Percentiles rank a stretch among this genome's conserved stretches.
phyloP scores from a whole-genome alignment of 2,797 vertebrate species.

The Rhadinocentrus ornatus region DNA sequence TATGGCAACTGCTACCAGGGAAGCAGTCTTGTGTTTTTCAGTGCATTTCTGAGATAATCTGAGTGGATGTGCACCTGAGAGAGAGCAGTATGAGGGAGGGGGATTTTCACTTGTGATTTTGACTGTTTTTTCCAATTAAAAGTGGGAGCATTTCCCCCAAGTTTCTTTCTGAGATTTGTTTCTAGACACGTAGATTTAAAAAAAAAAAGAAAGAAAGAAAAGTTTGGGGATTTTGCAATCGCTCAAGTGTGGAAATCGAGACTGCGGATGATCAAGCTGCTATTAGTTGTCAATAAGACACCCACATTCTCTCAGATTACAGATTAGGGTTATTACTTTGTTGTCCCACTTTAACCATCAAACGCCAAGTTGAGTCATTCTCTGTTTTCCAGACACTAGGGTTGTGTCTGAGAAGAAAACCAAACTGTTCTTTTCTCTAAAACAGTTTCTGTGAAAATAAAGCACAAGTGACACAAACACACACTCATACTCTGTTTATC shows the following conservation, averaged over 20 bases:
- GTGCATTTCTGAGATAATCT: conserved; percentile 41
- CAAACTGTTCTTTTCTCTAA: conserved; percentile 20
- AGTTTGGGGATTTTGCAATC: conserved; percentile 47
- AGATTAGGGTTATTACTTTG: conserved; percentile 31
- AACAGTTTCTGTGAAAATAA: conserved; percentile 45
- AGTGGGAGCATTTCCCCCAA: not conserved
- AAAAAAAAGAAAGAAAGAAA: conserved; percentile 9
- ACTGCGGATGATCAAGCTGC: conserved; percentile 22
- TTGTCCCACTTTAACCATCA: conserved; percentile 16
- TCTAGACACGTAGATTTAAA: conserved; percentile 19
- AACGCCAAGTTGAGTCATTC: conserved; percentile 52
- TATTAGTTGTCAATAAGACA: conserved; percentile 6
- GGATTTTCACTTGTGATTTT: conserved; percentile 18
- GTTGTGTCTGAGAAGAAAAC: conserved; percentile 27
- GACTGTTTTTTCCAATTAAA: conserved; percentile 20
- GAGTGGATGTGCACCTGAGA: conserved; percentile 29
- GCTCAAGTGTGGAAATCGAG: conserved; percentile 51
- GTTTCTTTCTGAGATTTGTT: conserved; percentile 35
- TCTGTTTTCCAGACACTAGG: conserved; percentile 8
- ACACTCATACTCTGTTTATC: conserved; percentile 38
- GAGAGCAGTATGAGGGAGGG: conserved; percentile 22
- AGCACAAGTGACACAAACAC: conserved; percentile 7
- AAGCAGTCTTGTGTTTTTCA: conserved; percentile 52
- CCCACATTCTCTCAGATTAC: conserved; percentile 41
- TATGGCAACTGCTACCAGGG: conserved; percentile 69